A percentile compares a stretch with the other conserved stretches of the same genome.
These are phyloP conservation scores for Tenodera sinensis DNA, from an alignment of 2,888 invertebrate species.

Conservation along the genomic window DNA sequence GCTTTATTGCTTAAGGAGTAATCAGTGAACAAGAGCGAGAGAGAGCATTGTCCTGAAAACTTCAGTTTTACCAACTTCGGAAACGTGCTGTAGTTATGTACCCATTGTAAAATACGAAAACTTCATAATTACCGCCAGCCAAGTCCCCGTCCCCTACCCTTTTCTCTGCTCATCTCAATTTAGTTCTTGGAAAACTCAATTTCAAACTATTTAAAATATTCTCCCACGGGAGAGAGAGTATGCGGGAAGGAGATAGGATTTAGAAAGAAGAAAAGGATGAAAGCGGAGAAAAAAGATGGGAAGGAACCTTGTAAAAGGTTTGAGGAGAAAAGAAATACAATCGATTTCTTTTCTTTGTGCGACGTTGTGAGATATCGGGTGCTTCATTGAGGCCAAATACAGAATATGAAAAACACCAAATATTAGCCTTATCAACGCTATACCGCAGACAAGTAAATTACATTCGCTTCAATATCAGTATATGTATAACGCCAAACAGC, in stretches of 20 bases:
- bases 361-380: not conserved
- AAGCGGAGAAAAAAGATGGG: not conserved
- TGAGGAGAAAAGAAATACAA: not conserved
- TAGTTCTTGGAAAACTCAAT: conserved; percentile 15
- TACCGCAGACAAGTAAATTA: no score
- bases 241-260: not conserved
- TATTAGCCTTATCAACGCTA: no score
- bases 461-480: no score
- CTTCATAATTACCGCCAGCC: conserved; percentile 15
- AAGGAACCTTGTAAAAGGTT: not conserved
- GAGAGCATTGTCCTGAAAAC: not conserved
- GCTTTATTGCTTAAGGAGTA: not conserved
- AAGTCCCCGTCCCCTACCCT: not conserved
- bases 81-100: not conserved
- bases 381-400: not conserved
- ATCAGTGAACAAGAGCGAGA: not conserved
- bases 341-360: not conserved
- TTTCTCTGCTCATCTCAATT: conserved; percentile 2
- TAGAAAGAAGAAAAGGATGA: not conserved
- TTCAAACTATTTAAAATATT: conserved; percentile 18
- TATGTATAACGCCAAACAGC: no score
- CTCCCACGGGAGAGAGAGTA: not conserved
- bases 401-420: not conserved
- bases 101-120: conserved; percentile 11
- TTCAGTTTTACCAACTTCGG: not conserved